These are phyloP conservation scores for Onthophagus taurus DNA, from an alignment of 1,140 invertebrate species.

Conservation along the genomic window DNA sequence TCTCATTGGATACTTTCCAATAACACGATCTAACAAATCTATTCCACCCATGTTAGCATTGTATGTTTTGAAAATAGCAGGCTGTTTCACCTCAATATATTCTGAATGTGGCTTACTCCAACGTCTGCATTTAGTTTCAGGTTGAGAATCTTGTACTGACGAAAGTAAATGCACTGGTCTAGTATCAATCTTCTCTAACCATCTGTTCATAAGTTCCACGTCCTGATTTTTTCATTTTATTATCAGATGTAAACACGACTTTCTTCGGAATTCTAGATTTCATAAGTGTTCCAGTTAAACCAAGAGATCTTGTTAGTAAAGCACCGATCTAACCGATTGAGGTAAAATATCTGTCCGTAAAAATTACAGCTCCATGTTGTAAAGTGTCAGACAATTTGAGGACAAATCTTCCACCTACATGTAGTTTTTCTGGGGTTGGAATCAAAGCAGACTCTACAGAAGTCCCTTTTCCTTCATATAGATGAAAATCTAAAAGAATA, in stretches of 20 bases:
- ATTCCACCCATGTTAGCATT: conserved; percentile 15
- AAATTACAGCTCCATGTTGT: no score
- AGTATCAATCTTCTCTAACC: neutral
- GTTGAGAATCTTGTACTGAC: no score
- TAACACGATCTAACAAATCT: conserved; percentile 11
- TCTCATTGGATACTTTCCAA: conserved; percentile 10
- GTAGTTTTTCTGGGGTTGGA: neutral
- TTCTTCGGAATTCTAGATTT: neutral
- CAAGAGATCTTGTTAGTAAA: neutral
- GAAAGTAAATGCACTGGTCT: no score
- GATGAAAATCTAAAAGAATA: conserved; percentile 10
- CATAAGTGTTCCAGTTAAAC: neutral
- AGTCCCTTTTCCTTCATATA: neutral
- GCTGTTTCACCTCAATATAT: conserved; percentile 3
- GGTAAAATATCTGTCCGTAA: no score
- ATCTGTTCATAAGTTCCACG: neutral
- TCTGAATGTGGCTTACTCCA: neutral
- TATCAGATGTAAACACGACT: neutral
- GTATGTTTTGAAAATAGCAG: conserved; percentile 11
- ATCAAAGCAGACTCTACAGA: neutral
- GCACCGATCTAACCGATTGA: no score
- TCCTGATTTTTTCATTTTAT: neutral
- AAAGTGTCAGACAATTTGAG: no score
- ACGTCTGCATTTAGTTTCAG: no score
- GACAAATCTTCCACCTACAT: neutral